These are phyloP conservation scores for Siniperca knerii DNA, from an alignment of 2,113 vertebrate species.

Conservation along the genomic window DNA sequence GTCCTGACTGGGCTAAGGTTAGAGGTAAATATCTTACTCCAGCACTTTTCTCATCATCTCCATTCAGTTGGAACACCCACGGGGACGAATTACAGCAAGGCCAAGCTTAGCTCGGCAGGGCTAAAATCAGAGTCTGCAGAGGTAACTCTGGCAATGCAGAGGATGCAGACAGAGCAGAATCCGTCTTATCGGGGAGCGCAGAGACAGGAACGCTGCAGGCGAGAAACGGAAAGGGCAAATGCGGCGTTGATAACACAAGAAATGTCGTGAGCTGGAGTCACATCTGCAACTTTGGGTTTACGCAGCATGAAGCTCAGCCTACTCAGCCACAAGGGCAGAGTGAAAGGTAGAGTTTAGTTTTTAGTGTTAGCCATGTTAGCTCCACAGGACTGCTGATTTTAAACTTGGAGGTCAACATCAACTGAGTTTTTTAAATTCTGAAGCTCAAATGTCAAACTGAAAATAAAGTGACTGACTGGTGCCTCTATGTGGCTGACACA, in stretches of 20 bases:
- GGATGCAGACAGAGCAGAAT: constrained; percentile 16
- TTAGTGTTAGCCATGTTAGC: background rate
- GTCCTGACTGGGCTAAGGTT: constrained; percentile 28
- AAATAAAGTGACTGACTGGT: background rate
- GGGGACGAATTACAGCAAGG: constrained; percentile 52
- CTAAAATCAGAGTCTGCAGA: constrained; percentile 41
- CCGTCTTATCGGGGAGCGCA: constrained; percentile 4
- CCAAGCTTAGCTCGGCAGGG: constrained; percentile 25
- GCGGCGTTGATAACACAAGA: background rate
- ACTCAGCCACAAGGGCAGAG: background rate
- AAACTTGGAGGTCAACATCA: background rate
- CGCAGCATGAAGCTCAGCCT: background rate
- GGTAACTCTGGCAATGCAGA: constrained; percentile 21
- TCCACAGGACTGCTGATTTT: background rate
- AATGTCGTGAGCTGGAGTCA: background rate
- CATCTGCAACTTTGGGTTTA: background rate
- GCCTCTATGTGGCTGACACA: constrained; percentile 8
- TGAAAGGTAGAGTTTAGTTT: background rate
- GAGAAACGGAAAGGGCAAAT: constrained; percentile 1
- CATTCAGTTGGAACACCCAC: constrained; percentile 55
- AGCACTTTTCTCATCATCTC: constrained; percentile 67
- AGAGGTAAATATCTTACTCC: constrained; percentile 52
- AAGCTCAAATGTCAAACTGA: background rate
- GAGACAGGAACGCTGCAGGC: constrained; percentile 15
- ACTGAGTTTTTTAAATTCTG: background rate